Base-by-base conservation (phyloP, 2,888 invertebrate species). In the Flexamia atlantica region DNA sequence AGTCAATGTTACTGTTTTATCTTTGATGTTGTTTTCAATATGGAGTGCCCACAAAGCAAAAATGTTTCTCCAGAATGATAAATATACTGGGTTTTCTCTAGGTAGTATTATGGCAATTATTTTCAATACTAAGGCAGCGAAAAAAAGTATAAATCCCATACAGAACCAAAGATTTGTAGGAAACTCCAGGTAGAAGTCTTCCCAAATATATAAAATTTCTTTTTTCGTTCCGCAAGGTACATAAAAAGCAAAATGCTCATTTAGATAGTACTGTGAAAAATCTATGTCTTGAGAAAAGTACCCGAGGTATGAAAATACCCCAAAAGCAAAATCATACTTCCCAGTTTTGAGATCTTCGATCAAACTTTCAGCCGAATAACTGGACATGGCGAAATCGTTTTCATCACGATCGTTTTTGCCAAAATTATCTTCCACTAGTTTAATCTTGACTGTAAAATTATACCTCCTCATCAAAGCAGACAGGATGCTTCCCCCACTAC, bases 401-500 rank as follows among this genome's bases (percentile, higher is more conserved):
- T 36, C 20, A 14, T 74, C 72, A 40, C 42, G 23, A 5, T 7
- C 10, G 23, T 0, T 42, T 30, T 2, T 30, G 32, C 4, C n/a
- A 17, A 23, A 7, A 42, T 20, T 20, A 20, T 74, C 42, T 17
- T 32, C 72, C 23, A n/a, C 25, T 42, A 20, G 42, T n/a, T 32
- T 36, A 9, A 36, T 32, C 42, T 23, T 57, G 57, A 74, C 14
- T 1, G 72, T 74, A 12, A 74, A 42, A 25, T 74, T 74, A 40
- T 42, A 74, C 36, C 17, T 74, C 42, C 42, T 74, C 42, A 42
- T 74, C n/a, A 74, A 3, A 7, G 72, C 40, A 42, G 40, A n/a
- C 42, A 74, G 36, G 23, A 74, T 74, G 12, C 23, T 74, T 42
- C 72, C 72, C 20, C 72, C 72, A 25, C 72, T 42, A n/a, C 72